Evolutionary conservation across 1,140 invertebrate species (phyloP), one percentile per base, ranked within the genome.

Genomic region (Dinothrombium tinctorium): DNA sequence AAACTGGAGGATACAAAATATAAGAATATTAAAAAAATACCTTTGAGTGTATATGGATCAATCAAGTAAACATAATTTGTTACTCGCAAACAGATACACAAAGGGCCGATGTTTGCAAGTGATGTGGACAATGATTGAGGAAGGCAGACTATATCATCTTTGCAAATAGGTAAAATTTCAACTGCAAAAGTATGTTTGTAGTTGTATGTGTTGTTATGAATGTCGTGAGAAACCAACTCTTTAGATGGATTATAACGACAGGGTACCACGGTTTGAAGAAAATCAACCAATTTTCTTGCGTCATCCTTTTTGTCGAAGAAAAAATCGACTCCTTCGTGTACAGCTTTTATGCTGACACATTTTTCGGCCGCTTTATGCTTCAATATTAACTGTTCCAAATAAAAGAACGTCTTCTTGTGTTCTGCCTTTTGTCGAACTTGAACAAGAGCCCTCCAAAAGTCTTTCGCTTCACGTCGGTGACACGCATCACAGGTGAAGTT

Each of bases 331-430:
- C 94, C 94, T 56, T 82, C 81, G 35, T 33, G 9, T 41, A 43
- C 37, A 4, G 82, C 74, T 63, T 95, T 98, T 40, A 99, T 92
- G 47, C 81, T 84, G 22, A 90, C 61, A 14, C 86, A 80, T 52
- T 86, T 76, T 47, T 74, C 71, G 59, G 95, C 87, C 12, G 81
- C 84, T 53, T 76, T 81, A 55, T 94, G 76, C 56, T 96, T 98
- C 38, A 99, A 60, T 53, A 99, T 87, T 31, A 96, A 55, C 55
- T 99, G 94, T 59, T 99, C 94, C 52, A 99, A 63, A 56, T 96
- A 98, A 56, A 79, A 98, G 55, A 99, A 84, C 1, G 92, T 96
- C 59, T 96, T 98, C 54, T 92, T 92, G 56, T 95, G 94, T 42
- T 40, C 33, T 20, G 62, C 61, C 52, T 60, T 65, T 50, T 71